phyloP scores from a whole-genome alignment of 2,888 invertebrate genomes.

The Calameuta pallipes region DNA sequence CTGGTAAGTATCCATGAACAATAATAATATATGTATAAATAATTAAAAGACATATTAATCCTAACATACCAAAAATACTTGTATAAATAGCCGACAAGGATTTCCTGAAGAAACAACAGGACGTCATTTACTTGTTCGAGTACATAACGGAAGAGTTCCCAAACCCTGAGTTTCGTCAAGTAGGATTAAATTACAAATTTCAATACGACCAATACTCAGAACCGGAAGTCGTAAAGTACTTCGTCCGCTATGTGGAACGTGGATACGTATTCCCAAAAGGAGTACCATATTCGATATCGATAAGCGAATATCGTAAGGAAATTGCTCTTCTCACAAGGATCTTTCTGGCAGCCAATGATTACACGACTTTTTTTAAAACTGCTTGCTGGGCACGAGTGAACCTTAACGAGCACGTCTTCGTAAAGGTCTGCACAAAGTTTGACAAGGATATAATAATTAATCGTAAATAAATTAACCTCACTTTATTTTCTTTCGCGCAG shows the following conservation, averaged over 20 bases:
- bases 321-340: conserved; percentile 75
- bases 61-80: not conserved
- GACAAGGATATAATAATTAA: too few species aligned
- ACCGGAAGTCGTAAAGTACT: conserved; percentile 68
- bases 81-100: conserved; percentile 68
- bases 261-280: conserved; percentile 71
- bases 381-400: conserved; percentile 76
- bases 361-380: conserved; percentile 76
- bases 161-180: conserved; percentile 68
- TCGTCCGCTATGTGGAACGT: conserved; percentile 69
- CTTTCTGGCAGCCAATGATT: conserved; percentile 78
- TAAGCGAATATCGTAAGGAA: conserved; percentile 73
- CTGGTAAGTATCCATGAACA: conserved; percentile 50
- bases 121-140: conserved; percentile 71
- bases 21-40: too few species aligned
- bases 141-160: conserved; percentile 74
- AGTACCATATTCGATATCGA: conserved; percentile 73
- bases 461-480: not conserved
- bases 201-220: conserved; percentile 71
- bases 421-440: conserved; percentile 52
- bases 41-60: not conserved
- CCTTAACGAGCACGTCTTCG: conserved; percentile 78
- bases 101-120: conserved; percentile 70
- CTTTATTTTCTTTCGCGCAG: conserved; percentile 57
- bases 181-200: conserved; percentile 72